A percentile compares a stretch with the other conserved stretches of the same genome.
phyloP scores from a whole-genome alignment of 2,888 invertebrate genomes.

The Masnerella sp. region DNA sequence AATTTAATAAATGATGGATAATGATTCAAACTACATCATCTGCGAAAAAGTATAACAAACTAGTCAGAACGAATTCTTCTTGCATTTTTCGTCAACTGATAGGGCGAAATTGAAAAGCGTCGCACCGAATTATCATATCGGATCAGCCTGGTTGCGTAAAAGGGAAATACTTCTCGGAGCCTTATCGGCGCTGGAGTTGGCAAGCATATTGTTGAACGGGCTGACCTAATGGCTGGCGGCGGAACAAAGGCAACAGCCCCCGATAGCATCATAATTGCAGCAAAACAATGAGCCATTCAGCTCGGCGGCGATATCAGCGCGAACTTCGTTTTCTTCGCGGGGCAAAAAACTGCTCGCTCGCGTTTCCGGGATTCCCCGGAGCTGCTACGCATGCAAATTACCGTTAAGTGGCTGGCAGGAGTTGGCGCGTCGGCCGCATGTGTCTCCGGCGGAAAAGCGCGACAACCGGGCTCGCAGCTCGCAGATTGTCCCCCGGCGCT shows the following conservation, averaged over 20 bases:
- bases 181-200: slow-evolving; percentile 27
- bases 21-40: too few relatives aligned
- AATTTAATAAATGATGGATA: too few relatives aligned
- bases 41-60: too few relatives aligned
- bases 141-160: slow-evolving; percentile 1
- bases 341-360: too few relatives aligned
- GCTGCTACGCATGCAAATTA: slow-evolving; percentile 41
- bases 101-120: too few relatives aligned
- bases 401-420: too few relatives aligned
- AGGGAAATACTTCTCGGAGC: slow-evolving; percentile 19
- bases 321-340: slow-evolving; percentile 51
- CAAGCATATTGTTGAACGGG: slow-evolving; percentile 25
- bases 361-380: too few relatives aligned
- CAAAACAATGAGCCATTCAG: slow-evolving; percentile 47
- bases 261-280: slow-evolving; percentile 52
- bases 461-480: slow-evolving; percentile 9
- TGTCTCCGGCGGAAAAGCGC: slow-evolving; percentile 26
- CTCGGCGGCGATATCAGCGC: slow-evolving; percentile 23
- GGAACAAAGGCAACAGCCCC: slow-evolving; percentile 45
- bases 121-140: slow-evolving; percentile 8
- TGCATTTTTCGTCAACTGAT: too few relatives aligned
- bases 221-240: slow-evolving; percentile 33
- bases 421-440: slow-evolving; percentile 14
- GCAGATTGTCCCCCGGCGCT: too few relatives aligned
- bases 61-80: too few relatives aligned